These are phyloP conservation scores for Oreocharis arfaki DNA, from an alignment of 2,113 vertebrate species.

Conservation along the genomic window DNA sequence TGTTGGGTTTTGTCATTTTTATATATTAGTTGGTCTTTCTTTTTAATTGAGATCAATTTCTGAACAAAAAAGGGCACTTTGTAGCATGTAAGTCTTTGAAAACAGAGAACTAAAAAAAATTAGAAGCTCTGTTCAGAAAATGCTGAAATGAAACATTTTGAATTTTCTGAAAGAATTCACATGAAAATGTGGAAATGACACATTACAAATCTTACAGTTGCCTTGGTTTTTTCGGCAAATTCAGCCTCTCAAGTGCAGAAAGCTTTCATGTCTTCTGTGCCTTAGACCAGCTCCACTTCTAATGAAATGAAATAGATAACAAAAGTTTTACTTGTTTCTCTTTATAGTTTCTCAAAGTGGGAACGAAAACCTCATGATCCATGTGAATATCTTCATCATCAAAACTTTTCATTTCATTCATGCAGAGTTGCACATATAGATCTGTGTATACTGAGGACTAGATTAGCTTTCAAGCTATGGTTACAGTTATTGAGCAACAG, in stretches of 20 bases:
- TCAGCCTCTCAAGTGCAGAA: not conserved
- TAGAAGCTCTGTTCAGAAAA: constrained; percentile 24
- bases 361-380: not conserved
- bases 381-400: not conserved
- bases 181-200: not conserved
- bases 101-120: not conserved
- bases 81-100: constrained; percentile 29
- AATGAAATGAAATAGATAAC: not conserved
- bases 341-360: not conserved
- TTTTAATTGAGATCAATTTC: constrained; percentile 32
- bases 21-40: constrained; percentile 27
- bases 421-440: not conserved
- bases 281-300: not conserved
- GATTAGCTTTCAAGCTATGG: not conserved
- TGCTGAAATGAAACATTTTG: constrained; percentile 27
- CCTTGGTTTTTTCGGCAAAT: not conserved
- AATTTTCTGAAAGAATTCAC: not conserved
- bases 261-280: not conserved
- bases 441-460: not conserved
- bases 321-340: not conserved
- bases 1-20: not conserved
- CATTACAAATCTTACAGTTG: not conserved
- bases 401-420: not conserved
- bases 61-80: constrained; percentile 33
- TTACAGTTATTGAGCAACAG: not conserved